A percentile compares a stretch with the other conserved stretches of the same genome.
These are phyloP conservation scores for Lapara coniferarum DNA, from an alignment of 2,888 invertebrate species.

Conservation along the genomic window DNA sequence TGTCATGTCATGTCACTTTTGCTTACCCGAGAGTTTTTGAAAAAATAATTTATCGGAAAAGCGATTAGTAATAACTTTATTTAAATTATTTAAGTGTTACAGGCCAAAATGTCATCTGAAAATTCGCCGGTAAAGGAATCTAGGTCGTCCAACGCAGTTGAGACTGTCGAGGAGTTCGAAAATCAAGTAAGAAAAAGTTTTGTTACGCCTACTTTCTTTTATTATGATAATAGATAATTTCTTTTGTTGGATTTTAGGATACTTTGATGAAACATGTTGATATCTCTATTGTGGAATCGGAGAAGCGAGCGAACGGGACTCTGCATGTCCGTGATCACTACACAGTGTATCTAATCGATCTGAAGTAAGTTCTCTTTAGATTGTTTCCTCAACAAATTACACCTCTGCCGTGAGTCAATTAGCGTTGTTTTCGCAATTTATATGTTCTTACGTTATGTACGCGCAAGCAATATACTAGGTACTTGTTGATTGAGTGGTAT, in stretches of 20 bases:
- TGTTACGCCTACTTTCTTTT: constrained; percentile 63
- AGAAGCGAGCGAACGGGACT: constrained; percentile 89
- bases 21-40: constrained; percentile 29
- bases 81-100: not conserved
- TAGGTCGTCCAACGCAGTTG: constrained; percentile 59
- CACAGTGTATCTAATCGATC: constrained; percentile 90
- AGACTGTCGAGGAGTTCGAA: constrained; percentile 69
- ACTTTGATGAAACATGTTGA: constrained; percentile 88
- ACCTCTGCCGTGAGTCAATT: constrained; percentile 46
- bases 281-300: constrained; percentile 89
- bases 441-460: constrained; percentile 1
- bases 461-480: not conserved
- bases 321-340: constrained; percentile 90
- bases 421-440: constrained; percentile 7
- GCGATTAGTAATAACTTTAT: not conserved
- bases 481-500: not conserved
- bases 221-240: constrained; percentile 35
- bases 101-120: constrained; percentile 59
- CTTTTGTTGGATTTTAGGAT: constrained; percentile 78
- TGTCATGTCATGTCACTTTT: constrained; percentile 28
- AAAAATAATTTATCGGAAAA: constrained; percentile 25
- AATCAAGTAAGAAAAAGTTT: constrained; percentile 58
- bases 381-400: constrained; percentile 57
- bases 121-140: constrained; percentile 64
- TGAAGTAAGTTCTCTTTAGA: constrained; percentile 84